Base-by-base conservation (phyloP, 2,888 invertebrate genomes). In the Drosophila testacea region DNA sequence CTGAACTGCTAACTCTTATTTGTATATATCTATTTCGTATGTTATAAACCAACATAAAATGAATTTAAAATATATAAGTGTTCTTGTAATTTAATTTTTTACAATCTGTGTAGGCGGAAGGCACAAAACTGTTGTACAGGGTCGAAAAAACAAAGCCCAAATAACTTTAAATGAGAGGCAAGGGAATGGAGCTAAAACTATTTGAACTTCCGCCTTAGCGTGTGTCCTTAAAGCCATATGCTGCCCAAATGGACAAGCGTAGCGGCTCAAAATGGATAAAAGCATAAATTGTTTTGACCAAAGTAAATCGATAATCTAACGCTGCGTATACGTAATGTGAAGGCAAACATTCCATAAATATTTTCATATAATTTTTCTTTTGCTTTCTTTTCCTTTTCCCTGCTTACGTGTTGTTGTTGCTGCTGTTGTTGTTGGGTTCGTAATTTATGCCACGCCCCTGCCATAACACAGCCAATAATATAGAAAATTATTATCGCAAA, bases 381-480 rank as follows among this genome's bases (percentile, higher is more conserved):
- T 50, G 34, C 50, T 47, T n/a, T 22, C 22, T 30, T 44, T 7
- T 50, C 36, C 61, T 16, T 54, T 16, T 51, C 36, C 47, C 36
- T 36, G 52, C 2, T 22, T 22, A 22, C 22, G 22, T 16, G 16
- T 9, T 41, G 16, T 16, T 41, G 27, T n/a, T n/a, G n/a, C n/a
- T 46, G 10, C 39, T 44, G 64, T 30, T 57, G 34, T 46, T 41
- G 48, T 38, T 36, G 50, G 41, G 50, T 39, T 64, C 65, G 77
- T 81, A 85, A 83, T 84, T 84, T 83, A 87, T 87, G 83, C 87
- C 84, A 83, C 87, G 83, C 84, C 83, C 63, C 70, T 74, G 72
- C 73, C 80, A 88, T 82, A 88, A 87, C 83, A 65, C 67, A 67
- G 74, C 81, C 83, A 85, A 85, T 85, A 88, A 88, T 74, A 81